Base-by-base conservation (phyloP, 2,797 vertebrate genomes). In the Sphenodon punctatus region DNA sequence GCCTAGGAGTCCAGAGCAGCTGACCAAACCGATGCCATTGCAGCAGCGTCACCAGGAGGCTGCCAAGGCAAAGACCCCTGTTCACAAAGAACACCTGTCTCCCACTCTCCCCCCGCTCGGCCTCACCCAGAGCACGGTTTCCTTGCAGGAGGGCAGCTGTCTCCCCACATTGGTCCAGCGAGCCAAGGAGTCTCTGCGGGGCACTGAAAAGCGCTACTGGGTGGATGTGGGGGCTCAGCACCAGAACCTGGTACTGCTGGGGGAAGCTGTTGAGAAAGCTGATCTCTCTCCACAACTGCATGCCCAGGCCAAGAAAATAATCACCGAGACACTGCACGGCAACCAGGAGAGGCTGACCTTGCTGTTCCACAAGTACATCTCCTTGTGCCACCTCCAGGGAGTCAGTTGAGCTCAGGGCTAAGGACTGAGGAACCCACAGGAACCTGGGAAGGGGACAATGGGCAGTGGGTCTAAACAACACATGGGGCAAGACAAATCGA, bases 291-390 rank as follows among this genome's bases (percentile, higher is more conserved):
- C 36, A 36, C 48, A 82, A 15, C 72, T 93, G 19, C 23, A 93
- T 6, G 23, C 14, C 36, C 64, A 27, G 65, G 84, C 84, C 46
- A 88, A 76, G 36, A 80, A 77, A 46, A 75, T 92, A 38, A 90
- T 94, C 68, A 83, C 58, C 23, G 86, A 92, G 48, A 82, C 55
- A n/a, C 67, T 92, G 65, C 82, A 78, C 30, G 76, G 36, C 15
- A 63, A 91, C 30, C 74, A 30, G 25, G 51, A 91, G 74, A 84
- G 63, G 20, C 74, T 95, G 70, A 89, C 85, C 46, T 91, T 89
- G 64, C 75, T 95, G 13, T 87, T 90, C 82, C 85, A 10, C 41
- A 94, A 94, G 74, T 94, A 94, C 73, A 84, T 86, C 46, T 84
- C 88, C 69, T 92, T 88, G 60, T 67, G 78, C 39, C 82, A 85